Evolutionary conservation across 2,113 vertebrate species (phyloP).

Genomic region (Beaufortia kweichowensis): DNA sequence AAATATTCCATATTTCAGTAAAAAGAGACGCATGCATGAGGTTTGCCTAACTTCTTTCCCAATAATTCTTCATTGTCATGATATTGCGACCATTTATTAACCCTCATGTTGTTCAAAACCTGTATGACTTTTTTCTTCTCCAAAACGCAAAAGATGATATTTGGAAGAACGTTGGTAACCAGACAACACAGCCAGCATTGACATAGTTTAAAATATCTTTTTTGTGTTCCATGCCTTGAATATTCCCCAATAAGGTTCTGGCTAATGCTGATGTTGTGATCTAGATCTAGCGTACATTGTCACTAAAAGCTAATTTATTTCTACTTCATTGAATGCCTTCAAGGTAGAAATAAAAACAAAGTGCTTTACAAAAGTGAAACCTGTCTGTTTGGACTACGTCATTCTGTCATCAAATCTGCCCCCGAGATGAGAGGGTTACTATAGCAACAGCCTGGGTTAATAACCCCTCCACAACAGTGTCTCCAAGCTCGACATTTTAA

Average conservation of each 20-base stretch:
- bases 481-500: constrained; percentile 28
- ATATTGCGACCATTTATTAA: no score
- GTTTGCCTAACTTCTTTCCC: no score
- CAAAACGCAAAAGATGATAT: no score
- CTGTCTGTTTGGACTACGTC: constrained; percentile 34
- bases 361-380: constrained; percentile 25
- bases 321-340: not conserved
- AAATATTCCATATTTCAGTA: no score
- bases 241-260: not conserved
- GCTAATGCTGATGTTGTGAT: not conserved
- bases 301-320: not conserved
- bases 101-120: no score
- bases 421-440: constrained; percentile 36
- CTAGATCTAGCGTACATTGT: not conserved
- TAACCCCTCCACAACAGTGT: constrained; percentile 39
- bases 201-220: no score
- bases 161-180: no score
- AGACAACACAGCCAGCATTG: no score
- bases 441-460: constrained; percentile 52
- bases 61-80: not conserved
- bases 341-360: not conserved
- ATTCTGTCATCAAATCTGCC: constrained; percentile 16
- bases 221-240: no score
- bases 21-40: no score
- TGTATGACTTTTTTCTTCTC: no score